Base-by-base conservation (phyloP, 2,113 vertebrate genomes). In the Eubucco bourcierii region DNA sequence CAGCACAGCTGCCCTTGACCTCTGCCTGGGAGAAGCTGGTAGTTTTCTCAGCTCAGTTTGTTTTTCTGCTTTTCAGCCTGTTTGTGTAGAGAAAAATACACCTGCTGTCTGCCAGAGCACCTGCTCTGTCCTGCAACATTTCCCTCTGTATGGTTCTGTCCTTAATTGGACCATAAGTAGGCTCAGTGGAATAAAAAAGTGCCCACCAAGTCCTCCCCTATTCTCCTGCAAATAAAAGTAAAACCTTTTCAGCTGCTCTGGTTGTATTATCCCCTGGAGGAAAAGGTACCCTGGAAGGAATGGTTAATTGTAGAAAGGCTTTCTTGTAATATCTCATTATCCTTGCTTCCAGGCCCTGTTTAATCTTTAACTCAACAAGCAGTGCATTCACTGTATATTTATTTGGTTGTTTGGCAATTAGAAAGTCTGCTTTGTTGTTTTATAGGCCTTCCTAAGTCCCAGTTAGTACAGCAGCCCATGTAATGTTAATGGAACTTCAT, bases 341-440 rank as follows among this genome's bases (percentile, higher is more conserved):
- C 95, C 89, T 96, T 96, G 76, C 93, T 97, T 97, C 84, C 68
- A 96, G 90, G 84, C 72, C 77, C 87, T 86, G 94, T 88, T 97
- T 98, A 98, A 98, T 98, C 87, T 97, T 98, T 98, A 98, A 98
- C 97, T 73, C 91, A 93, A 87, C 83, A 94, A 90, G 82, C 94
- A 89, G 74, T 58, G 83, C 86, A 80, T 94, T 93, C 78, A 94
- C 91, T 96, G 91, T 97, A 96, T 95, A 93, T 93, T 94, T 96
- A 96, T 93, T 95, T 97, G 84, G 88, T 94, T 96, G 88, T 96
- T 97, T 96, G 90, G 93, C 95, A 96, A 95, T 97, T 97, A 96
- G 95, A 91, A 52, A 73, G 84, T 86, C 90, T 96, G 94, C 90
- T 94, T 93, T 95, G 90, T 95, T 95, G 93, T 93, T 97, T 96